Evolutionary conservation across 2,113 vertebrate species (phyloP), one percentile per base, ranked within the genome.

Genomic region (Corythaixoides concolor): DNA sequence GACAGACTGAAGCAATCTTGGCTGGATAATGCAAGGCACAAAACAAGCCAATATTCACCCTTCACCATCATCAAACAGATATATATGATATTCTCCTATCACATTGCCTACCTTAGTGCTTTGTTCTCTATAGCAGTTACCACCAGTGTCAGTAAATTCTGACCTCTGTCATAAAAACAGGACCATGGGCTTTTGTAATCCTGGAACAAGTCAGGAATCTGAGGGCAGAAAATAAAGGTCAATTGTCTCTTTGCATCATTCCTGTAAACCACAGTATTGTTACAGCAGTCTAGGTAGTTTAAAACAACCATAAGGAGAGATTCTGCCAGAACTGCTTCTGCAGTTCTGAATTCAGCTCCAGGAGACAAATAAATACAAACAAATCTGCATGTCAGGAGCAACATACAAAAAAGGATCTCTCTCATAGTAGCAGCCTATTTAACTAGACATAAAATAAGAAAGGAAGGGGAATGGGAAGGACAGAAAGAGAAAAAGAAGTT

Each of bases 161-260:
- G 78, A 85, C 53, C 73, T 83, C 77, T 72, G 49, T 27, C 62
- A n/a, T 37, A 15, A 39, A 39, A 87, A 81, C 27, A 72, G 79
- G 49, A 72, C 27, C 15, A 9, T 5, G 22, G 84, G 26, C 52
- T 82, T 96, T 86, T 89, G 62, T 64, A 89, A 75, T 80, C 22
- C 81, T 33, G 7, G 52, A 87, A 56, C 28, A 81, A 53, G 84
- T 93, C 64, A 87, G 86, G 45, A 78, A 83, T 85, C 75, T 78
- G 72, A 93, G 64, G 63, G 43, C 69, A 90, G 62, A 92, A 95
- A 84, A 93, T 81, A 96, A 95, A 95, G 78, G 85, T 94, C 90
- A 92, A 9, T 90, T 95, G 91, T 95, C 94, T 97, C 86, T 76
- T 70, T 82, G 35, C 35, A 89, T 94, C 43, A 84, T 80, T 92